Base-by-base conservation (phyloP, 2,888 invertebrate genomes). In the Clepsis dumicolana region DNA sequence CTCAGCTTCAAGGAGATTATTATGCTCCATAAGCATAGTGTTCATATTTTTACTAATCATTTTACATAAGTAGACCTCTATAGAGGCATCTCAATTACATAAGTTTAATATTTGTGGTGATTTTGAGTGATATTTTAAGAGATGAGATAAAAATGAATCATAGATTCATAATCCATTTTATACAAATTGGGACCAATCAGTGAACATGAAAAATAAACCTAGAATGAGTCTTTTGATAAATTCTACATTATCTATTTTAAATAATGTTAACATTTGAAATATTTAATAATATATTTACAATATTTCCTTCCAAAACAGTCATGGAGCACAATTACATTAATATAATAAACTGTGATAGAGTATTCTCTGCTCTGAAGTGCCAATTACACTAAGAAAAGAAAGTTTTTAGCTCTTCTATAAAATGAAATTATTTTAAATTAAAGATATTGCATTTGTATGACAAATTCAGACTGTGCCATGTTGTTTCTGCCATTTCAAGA, bases 1-100 rank as follows among this genome's bases (percentile, higher is more conserved):
- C 90, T 75, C 90, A 91, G 73, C 76, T 91, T 66, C 91, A 91
- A 77, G 89, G 88, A 74, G 92, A 92, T 79, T 93, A 92, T 83
- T 93, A 90, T 72, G 90, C 92, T 76, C 83, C 88, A 77, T 92
- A 88, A 84, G 71, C 72, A 74, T 74, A 73, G n/a, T 69, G 75
- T 75, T 73, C 73, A 72, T 70, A 72, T 69, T 70, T 77, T 70
- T 72, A 72, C 29, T 66, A 70, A 71, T 73, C 73, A 73, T 74
- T 73, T 70, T 57, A 73, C 52, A 7, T 24, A 59, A n/a, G 56
- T 54, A 52, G 44, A 56, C 70, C 74, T 80, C 78, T 80, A 79
- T 71, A 80, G 81, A 80, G 82, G 76, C 67, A 71, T 70, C 74
- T 70, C 72, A 75, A 71, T 75, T 63, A 65, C 14, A 73, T 79